Base-by-base conservation (phyloP, 2,888 invertebrate genomes). In the Cetonia aurata region DNA sequence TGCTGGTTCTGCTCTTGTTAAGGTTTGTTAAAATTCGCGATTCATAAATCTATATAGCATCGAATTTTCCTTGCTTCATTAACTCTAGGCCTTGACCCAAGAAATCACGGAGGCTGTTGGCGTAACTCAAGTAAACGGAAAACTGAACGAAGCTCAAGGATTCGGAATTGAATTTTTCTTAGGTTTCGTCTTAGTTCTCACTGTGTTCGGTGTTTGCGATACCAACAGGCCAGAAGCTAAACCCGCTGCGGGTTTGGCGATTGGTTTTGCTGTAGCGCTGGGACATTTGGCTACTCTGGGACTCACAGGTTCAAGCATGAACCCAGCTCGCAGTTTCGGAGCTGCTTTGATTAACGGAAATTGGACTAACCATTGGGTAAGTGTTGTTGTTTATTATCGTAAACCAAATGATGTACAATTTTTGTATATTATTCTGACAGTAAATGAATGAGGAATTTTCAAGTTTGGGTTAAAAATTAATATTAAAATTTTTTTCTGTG, bases 81-180 rank as follows among this genome's bases (percentile, higher is more conserved):
- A 2, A 59, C 46, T 37, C 12, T 76, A 89, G 89, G 92, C 92
- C 0, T 85, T 95, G 77, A 91, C 93, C 6, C 91, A 93, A 1
- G 89, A 89, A 12, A 78, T 80, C 2, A 87, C 88, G 8, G 94
- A 94, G 85, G 85, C 17, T 0, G 48, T 55, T 3, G 59, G 72
- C n/a, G 68, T 71, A 10, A 71, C 69, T 12, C 13, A 56, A 6
- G 59, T 70, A 15, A 12, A 87, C 25, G 48, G 48, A 6, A 68
- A 88, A 50, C 86, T 95, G 19, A 89, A 89, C 0, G 87, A 90
- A 0, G 88, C 92, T 0, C 96, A 96, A 85, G 96, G 94, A 4
- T 89, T 96, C 79, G 96, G 95, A 44, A 89, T 96, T 74, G 97
- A 97, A 83, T 95, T 96, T 86, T 91, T 96, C 87, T 89, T 96